A percentile compares a stretch with the other conserved stretches of the same genome.
Evolutionary conservation across 2,113 vertebrate species (phyloP).

Genomic region (Amazona vittata): DNA sequence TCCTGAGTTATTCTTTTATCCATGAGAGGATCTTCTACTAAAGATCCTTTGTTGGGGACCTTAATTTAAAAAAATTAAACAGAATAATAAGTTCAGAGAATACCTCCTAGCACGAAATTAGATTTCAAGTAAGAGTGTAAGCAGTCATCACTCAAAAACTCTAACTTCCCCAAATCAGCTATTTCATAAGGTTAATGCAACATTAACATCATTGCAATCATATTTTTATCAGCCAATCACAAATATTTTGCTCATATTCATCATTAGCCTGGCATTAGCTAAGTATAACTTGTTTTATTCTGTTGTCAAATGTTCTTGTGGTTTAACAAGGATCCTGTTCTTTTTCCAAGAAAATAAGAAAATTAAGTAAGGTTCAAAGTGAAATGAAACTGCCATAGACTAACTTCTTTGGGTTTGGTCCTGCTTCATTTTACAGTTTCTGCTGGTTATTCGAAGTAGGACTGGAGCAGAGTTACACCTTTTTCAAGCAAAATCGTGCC

Average conservation of each 20-base stretch:
- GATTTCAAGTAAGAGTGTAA: slow-evolving; percentile 27
- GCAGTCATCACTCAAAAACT: slow-evolving; percentile 38
- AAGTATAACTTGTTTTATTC: neutral
- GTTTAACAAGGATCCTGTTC: neutral
- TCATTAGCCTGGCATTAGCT: neutral
- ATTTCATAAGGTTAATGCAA: slow-evolving; percentile 64
- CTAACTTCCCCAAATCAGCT: slow-evolving; percentile 23
- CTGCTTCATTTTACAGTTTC: neutral
- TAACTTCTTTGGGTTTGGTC: neutral
- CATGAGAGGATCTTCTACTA: neutral
- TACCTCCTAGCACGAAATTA: slow-evolving; percentile 10
- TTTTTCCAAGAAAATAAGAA: neutral
- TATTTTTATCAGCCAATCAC: slow-evolving; percentile 44
- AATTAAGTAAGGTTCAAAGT: neutral
- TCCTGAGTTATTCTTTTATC: neutral
- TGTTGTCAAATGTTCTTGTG: neutral
- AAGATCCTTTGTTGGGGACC: neutral
- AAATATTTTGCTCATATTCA: slow-evolving; percentile 32
- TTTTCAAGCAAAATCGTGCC: neutral
- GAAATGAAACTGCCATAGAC: neutral
- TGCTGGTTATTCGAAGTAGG: neutral
- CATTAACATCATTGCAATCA: slow-evolving; percentile 28
- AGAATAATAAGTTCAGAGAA: neutral
- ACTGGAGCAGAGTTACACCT: neutral
- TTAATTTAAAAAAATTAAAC: neutral